Evolutionary conservation across 2,888 invertebrate species (phyloP), one percentile per base, ranked within the genome.

Genomic region (Drosophila mayaguana): DNA sequence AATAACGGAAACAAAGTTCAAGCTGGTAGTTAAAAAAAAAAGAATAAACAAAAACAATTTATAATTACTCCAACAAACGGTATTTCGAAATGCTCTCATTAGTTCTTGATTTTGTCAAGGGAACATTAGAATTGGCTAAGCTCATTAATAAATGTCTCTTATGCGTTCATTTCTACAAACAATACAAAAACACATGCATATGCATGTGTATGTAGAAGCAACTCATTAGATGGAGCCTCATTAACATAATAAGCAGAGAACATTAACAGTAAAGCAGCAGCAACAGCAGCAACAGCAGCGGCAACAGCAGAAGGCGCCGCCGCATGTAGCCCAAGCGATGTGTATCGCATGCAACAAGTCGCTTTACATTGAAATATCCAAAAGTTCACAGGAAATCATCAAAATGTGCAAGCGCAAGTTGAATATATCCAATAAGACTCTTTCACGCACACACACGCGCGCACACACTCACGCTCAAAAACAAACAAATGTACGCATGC

Each of bases 371-470:
- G 81, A 89, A 87, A 85, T 91, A 90, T 85, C 88, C 83, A 90
- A 84, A 78, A 72, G 72, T 78, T 86, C 83, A 84, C 87, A 91
- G 91, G 91, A 81, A 90, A 91, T 78, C 91, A 91, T 89, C 80
- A 91, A 81, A 82, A 75, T 65, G 73, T 71, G 76, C 72, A 89
- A 75, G 83, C 80, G 76, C 67, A 86, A 66, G 75, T 80, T 70
- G 67, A 68, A 72, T 59, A 72, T 73, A 81, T 69, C 78, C 69
- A 73, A 81, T 72, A 83, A 76, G 67, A 68, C 57, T 72, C 74
- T 70, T 70, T 72, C 45, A 75, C 67, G 56, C 68, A 55, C 65
- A 59, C 63, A 68, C 50, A 40, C 57, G 34, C 11, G 55, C 53
- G 51, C n/a, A 40, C 11, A 46, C 51, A 53, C 38, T 62, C 28